Base-by-base conservation (phyloP, 2,797 vertebrate species). In the Tapera naevia region DNA sequence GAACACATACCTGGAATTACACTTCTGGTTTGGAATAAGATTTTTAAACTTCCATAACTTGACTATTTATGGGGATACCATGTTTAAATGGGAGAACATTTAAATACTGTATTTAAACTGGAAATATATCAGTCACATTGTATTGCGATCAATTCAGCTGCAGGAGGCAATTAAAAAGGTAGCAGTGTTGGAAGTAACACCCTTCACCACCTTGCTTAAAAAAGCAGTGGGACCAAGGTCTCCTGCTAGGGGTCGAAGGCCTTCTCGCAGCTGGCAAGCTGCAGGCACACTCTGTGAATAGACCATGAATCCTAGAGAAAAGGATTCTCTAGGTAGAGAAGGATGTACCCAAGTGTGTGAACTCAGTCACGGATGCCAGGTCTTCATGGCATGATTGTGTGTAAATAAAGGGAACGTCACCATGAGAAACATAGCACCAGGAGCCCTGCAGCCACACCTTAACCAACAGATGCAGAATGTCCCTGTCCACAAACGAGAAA, bases 401-500 rank as follows among this genome's bases (percentile, higher is more conserved):
- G 27, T 46, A 78, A 83, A 74, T 46, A 60, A 53, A 21, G 24
- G 7, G 37, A 83, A 57, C 7, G 3, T 19, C 10, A 0, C 19
- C 9, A 13, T 37, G 11, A 65, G 25, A 66, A 74, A 39, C 2
- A 12, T 23, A 18, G 4, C 57, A 12, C 46, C 0, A 0, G 61
- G 56, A 80, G 56, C 45, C 30, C 61, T 60, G 66, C 18, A 87
- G n/a, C 32, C 79, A 56, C n/a, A 58, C 22, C 22, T 82, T 62
- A 56, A 16, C 23, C 65, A 62, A 21, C 6, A 65, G 41, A 50
- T 75, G 62, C 4, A 75, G 78, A 78, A 64, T 32, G 13, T 81
- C 45, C n/a, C 28, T 56, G 17, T n/a, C 41, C 19, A 25, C 6
- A 1, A 6, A 9, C 5, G 21, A 27, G 15, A 48, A 67, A 39